Percentiles rank a stretch among this genome's conserved stretches.
phyloP scores from a whole-genome alignment of 2,888 invertebrate genomes.

The Sisyra terminalis region DNA sequence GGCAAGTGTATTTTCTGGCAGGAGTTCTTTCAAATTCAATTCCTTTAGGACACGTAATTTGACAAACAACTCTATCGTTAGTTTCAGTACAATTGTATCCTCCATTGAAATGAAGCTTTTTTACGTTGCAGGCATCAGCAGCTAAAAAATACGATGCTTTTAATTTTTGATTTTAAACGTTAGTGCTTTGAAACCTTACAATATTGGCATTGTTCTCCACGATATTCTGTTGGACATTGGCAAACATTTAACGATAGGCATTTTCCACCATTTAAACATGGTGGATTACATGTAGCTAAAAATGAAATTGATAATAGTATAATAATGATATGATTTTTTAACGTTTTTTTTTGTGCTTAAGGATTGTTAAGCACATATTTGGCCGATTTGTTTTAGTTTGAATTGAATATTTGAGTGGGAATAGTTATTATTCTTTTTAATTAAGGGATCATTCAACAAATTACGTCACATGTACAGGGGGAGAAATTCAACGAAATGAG shows the following conservation, averaged over 20 bases:
- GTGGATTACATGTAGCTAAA: constrained; percentile 45
- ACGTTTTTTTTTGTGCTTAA: too few relatives aligned
- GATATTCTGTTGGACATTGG: constrained; percentile 53
- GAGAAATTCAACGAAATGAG: too few relatives aligned
- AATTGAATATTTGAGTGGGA: too few relatives aligned
- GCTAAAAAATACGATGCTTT: too few relatives aligned
- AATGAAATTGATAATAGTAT: too few relatives aligned
- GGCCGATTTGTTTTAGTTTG: too few relatives aligned
- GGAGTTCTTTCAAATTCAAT: constrained; percentile 42
- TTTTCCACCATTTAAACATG: constrained; percentile 66
- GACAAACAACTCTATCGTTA: constrained; percentile 41
- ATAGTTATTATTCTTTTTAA: too few relatives aligned
- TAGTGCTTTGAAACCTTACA: constrained; percentile 25
- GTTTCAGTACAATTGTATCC: constrained; percentile 54
- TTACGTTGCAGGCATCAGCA: constrained; percentile 37
- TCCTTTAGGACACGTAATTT: constrained; percentile 47
- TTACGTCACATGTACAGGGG: too few relatives aligned
- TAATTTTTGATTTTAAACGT: too few relatives aligned
- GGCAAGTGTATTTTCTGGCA: constrained; percentile 45
- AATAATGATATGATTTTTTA: too few relatives aligned
- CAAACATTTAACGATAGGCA: constrained; percentile 64
- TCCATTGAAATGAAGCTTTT: constrained; percentile 57
- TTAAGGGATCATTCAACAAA: too few relatives aligned
- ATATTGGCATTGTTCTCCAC: constrained; percentile 59
- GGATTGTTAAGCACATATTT: too few relatives aligned